Percentiles rank a stretch among this genome's conserved stretches.
Evolutionary conservation across 2,113 vertebrate species (phyloP).

Genomic region (Willisornis vidua): DNA sequence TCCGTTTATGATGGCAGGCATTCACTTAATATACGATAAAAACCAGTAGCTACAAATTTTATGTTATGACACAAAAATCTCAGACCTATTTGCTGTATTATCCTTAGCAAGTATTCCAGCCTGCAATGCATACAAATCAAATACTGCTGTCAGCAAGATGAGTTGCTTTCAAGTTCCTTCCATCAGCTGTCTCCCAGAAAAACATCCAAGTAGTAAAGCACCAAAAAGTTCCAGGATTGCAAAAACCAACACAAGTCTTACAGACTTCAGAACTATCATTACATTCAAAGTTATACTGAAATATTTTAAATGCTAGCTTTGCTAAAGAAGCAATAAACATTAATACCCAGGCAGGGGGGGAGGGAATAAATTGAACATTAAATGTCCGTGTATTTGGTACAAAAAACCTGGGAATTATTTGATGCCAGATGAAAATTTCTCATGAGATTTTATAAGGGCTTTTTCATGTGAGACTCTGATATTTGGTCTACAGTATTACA

Average conservation of each 20-base stretch:
- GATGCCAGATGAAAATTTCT: not conserved
- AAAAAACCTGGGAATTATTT: not conserved
- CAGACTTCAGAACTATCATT: not conserved
- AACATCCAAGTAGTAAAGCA: not conserved
- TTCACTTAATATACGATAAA: slow-evolving; percentile 9
- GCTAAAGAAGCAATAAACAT: not conserved
- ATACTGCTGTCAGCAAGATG: not conserved
- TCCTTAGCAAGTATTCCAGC: not conserved
- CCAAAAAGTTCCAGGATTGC: not conserved
- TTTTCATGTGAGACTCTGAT: not conserved
- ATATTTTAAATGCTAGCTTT: not conserved
- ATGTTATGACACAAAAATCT: slow-evolving; percentile 1
- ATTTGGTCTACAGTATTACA: not conserved
- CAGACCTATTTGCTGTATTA: not conserved
- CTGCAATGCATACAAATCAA: not conserved
- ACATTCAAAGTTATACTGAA: not conserved
- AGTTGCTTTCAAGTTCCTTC: not conserved
- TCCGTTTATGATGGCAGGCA: not conserved
- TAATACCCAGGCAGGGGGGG: not conserved
- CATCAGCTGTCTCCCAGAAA: not conserved
- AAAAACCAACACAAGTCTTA: not conserved
- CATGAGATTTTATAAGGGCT: not conserved
- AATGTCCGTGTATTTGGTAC: not conserved
- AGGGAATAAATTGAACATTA: not conserved
- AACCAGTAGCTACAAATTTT: not conserved